phyloP scores from a whole-genome alignment of 2,797 vertebrate species.

The Scarus forsteni region DNA sequence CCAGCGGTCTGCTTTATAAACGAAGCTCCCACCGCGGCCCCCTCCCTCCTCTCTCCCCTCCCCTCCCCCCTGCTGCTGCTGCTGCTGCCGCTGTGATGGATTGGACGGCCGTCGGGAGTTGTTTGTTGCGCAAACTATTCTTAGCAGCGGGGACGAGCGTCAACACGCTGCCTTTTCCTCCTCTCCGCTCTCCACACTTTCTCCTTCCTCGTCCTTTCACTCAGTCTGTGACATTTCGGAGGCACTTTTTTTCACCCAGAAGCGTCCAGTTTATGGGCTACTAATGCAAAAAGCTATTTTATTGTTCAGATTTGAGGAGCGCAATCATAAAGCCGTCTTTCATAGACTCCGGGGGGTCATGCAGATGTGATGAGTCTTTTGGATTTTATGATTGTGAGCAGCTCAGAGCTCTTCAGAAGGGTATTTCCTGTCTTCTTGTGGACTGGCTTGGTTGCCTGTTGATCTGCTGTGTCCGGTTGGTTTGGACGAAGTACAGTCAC shows the following conservation, averaged over 20 bases:
- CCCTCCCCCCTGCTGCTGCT: constrained; percentile 32
- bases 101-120: constrained; percentile 77
- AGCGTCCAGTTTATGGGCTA: constrained; percentile 15
- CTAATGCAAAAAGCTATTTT: constrained; percentile 1
- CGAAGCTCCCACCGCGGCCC: constrained; percentile 57
- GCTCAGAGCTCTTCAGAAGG: neutral
- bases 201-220: constrained; percentile 27
- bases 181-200: constrained; percentile 17
- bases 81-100: constrained; percentile 69
- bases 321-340: neutral
- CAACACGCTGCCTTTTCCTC: constrained; percentile 47
- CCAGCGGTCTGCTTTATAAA: constrained; percentile 76
- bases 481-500: too few species aligned
- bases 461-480: too few species aligned
- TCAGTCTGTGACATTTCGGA: constrained; percentile 23
- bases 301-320: neutral
- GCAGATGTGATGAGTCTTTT: constrained; percentile 1
- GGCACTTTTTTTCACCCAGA: constrained; percentile 15
- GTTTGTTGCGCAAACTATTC: constrained; percentile 84
- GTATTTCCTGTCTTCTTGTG: too few species aligned
- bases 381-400: neutral
- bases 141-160: constrained; percentile 79
- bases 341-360: neutral
- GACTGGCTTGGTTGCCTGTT: too few species aligned
- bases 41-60: neutral